Base-by-base conservation (phyloP, 2,888 invertebrate genomes). In the Eupithecia subumbrata region DNA sequence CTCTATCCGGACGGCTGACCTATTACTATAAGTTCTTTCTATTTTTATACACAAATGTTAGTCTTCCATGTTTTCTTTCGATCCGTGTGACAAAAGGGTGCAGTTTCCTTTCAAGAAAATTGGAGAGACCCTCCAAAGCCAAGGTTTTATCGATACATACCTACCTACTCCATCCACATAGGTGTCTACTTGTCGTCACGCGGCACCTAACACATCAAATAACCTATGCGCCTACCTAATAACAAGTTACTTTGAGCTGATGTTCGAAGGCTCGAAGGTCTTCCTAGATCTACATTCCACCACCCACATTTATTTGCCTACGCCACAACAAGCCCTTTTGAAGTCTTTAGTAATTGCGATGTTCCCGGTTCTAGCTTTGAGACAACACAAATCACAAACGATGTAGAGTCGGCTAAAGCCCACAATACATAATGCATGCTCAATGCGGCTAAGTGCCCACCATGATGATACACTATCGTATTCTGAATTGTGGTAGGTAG, bases 321-420 rank as follows among this genome's bases (percentile, higher is more conserved):
- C 85, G 84, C 84, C 84, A 82, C 85, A 84, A 84, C 84, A 84
- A 84, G 85, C 84, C 84, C 87, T 86, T 87, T 87, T 86, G 87
- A 87, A 87, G 85, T 84, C 83, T 82, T 81, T 86, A 88, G 87
- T 88, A 89, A 90, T 90, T 90, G 85, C 88, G 86, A 88, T 88
- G 88, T 88, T 86, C 82, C 82, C 82, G 82, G 82, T 81, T 85
- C 85, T 79, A 83, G 85, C 83, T 87, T 88, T 82, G 84, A 86
- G 82, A 82, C 82, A 82, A 73, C 77, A 81, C 79, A 81, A 76
- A 78, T 79, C 82, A 76, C 85, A 84, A 85, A 84, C 84, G 83
- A 85, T 85, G 84, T 72, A 48, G 83, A 82, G 81, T 76, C 76
- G 78, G 72, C 22, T 60, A 75, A 66, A 64, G 14, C 43, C 43